Base-by-base conservation (phyloP, 2,797 vertebrate species). In the Phrynocephalus guinanensis region DNA sequence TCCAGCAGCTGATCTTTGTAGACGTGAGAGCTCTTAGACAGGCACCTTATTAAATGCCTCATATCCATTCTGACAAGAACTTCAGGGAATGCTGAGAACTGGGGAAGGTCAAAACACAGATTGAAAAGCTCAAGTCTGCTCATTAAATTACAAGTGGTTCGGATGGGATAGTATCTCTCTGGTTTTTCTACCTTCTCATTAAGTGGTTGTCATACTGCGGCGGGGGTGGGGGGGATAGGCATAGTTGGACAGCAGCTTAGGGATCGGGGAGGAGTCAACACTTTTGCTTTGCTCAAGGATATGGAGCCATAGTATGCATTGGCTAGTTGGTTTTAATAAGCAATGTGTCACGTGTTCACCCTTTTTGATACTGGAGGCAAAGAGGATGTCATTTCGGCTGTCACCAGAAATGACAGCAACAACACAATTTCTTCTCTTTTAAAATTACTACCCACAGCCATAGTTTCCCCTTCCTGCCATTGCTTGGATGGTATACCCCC, bases 1-100 rank as follows among this genome's bases (percentile, higher is more conserved):
- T 50, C 56, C 18, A 44, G 44, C 22, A 3, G 48, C 82, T 67
- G 68, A 71, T 70, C 77, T 68, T 15, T 63, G 84, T 48, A 50
- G 77, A 26, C 30, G 71, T 50, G 20, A 77, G 71, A 77, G 71
- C 80, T n/a, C 77, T 76, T 38, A 66, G 6, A 48, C 79, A 79
- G 30, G 38, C 70, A 81, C 77, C 87, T 86, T 88, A 84, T 88
- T 91, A 91, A 88, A 79, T 63, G 78, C 71, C 84, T 86, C 9
- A 1, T 22, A 77, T 86, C 84, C 85, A 76, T 84, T 84, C 81
- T 84, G 90, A 91, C 77, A 84, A 88, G 84, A 71, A 76, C 81
- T 70, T 79, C 86, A 56, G 83, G 79, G 50, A 30, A 71, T 80
- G 77, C 71, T 38, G 77, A 67, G 90, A 86, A 73, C 71, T 30